Percentiles rank a stretch among this genome's conserved stretches.
phyloP scores from a whole-genome alignment of 1,140 invertebrate species.

The Leptopilina boulardi region DNA sequence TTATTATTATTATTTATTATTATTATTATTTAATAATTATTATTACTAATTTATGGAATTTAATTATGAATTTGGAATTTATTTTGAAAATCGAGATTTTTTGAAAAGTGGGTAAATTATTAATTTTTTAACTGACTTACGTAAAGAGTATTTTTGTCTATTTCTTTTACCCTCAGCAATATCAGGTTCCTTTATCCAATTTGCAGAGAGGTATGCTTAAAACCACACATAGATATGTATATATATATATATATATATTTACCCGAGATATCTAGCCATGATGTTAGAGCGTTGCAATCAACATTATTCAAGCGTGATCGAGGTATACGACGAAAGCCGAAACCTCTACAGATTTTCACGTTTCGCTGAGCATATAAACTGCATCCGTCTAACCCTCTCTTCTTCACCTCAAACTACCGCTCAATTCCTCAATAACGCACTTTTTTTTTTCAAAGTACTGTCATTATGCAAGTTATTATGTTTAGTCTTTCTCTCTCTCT shows the following conservation, averaged over 20 bases:
- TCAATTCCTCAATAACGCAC: not conserved
- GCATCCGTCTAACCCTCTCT: slow-evolving; percentile 1
- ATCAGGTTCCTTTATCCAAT: slow-evolving; percentile 6
- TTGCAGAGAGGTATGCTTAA: not conserved
- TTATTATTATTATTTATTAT: too few relatives aligned
- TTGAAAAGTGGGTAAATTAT: too few relatives aligned
- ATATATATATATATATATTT: not conserved
- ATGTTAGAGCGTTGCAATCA: slow-evolving; percentile 1
- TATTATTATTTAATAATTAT: too few relatives aligned
- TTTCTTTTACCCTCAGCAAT: not conserved
- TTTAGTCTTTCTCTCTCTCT: not conserved
- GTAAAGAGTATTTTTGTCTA: not conserved
- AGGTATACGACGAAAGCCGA: not conserved
- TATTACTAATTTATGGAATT: too few relatives aligned
- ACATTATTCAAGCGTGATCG: slow-evolving; percentile 13
- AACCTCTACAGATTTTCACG: slow-evolving; percentile 23
- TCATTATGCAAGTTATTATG: not conserved
- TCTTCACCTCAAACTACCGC: not conserved
- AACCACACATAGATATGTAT: not conserved
- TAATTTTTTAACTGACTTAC: not conserved
- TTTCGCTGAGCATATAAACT: slow-evolving; percentile 8
- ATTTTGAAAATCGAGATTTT: too few relatives aligned
- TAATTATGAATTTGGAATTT: too few relatives aligned
- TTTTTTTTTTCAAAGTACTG: not conserved
- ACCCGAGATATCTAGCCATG: not conserved